Conservation (phyloP, 1,140 invertebrate species). For the Drosophila pallidifrons region DNA sequence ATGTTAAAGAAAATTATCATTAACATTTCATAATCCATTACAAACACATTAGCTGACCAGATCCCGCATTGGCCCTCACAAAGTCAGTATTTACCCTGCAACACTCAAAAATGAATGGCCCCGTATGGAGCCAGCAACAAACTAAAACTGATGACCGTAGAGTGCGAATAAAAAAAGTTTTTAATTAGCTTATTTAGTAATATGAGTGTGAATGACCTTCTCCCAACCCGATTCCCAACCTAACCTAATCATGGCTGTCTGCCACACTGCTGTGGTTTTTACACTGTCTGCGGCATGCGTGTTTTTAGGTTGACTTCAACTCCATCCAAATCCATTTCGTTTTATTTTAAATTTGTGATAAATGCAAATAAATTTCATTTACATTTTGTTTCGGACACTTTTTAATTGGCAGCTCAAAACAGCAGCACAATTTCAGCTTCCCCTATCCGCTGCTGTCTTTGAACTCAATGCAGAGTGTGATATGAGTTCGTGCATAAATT, state of each 20-base stretch:
- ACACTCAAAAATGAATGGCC: slow-evolving; percentile 18
- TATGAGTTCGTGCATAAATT: slow-evolving; percentile 69
- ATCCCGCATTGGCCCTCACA: slow-evolving; percentile 13
- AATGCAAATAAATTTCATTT: slow-evolving; percentile 68
- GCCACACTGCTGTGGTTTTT: slow-evolving; percentile 58
- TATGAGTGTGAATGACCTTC: slow-evolving; percentile 12
- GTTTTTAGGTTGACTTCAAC: slow-evolving; percentile 3
- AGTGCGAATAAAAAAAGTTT: slow-evolving; percentile 69
- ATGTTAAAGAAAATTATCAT: slow-evolving; percentile 27
- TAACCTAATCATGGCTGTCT: slow-evolving; percentile 46
- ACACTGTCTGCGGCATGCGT: slow-evolving; percentile 29
- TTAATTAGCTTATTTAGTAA: slow-evolving; percentile 82
- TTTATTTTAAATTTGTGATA: slow-evolving; percentile 41
- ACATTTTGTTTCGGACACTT: slow-evolving; percentile 55
- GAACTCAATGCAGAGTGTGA: slow-evolving; percentile 40
- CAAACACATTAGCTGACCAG: slow-evolving; percentile 30
- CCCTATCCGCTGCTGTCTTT: neutral
- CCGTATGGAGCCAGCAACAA: slow-evolving; percentile 30
- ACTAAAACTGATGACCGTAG: slow-evolving; percentile 65
- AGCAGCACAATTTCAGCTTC: neutral
- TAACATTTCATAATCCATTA: slow-evolving; percentile 30
- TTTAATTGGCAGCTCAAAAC: slow-evolving; percentile 71
- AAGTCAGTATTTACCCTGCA: neutral
- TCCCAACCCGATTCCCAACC: too few species aligned
- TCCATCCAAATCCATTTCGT: neutral